Evolutionary conservation across 2,113 vertebrate genomes (phyloP).

Genomic region (Triplophysa tibetana): DNA sequence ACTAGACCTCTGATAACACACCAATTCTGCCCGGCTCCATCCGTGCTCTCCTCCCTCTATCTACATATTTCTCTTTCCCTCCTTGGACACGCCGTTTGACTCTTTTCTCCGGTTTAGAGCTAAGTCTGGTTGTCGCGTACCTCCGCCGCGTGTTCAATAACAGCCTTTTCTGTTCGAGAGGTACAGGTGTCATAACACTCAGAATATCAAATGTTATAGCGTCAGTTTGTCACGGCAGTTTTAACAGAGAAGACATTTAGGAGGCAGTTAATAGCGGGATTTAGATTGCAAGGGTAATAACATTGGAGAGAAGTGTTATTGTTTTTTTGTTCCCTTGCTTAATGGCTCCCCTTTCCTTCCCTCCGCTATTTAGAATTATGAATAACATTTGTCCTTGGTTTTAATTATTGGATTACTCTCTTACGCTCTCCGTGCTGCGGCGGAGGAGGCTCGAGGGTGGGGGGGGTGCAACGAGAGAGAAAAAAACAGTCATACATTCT

Average conservation of each 20-base stretch:
- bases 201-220: slow-evolving; percentile 1
- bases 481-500: slow-evolving; percentile 56
- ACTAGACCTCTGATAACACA: slow-evolving; percentile 75
- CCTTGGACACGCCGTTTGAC: neutral
- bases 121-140: slow-evolving; percentile 46
- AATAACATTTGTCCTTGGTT: slow-evolving; percentile 59
- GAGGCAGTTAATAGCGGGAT: slow-evolving; percentile 32
- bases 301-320: slow-evolving; percentile 19
- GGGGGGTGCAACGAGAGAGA: neutral
- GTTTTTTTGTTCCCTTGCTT: slow-evolving; percentile 48
- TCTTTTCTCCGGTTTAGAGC: slow-evolving; percentile 14
- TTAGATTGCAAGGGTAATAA: slow-evolving; percentile 12
- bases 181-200: slow-evolving; percentile 24
- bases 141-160: neutral
- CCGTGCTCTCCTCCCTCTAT: slow-evolving; percentile 43
- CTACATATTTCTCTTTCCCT: slow-evolving; percentile 37
- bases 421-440: slow-evolving; percentile 32
- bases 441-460: slow-evolving; percentile 12
- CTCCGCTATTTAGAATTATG: slow-evolving; percentile 43
- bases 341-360: slow-evolving; percentile 49
- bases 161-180: neutral
- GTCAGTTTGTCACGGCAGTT: slow-evolving; percentile 22
- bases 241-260: slow-evolving; percentile 36
- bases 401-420: slow-evolving; percentile 60
- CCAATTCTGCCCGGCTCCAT: slow-evolving; percentile 59